Conservation (phyloP, 1,140 invertebrate species). For the Bombus fervidus region DNA sequence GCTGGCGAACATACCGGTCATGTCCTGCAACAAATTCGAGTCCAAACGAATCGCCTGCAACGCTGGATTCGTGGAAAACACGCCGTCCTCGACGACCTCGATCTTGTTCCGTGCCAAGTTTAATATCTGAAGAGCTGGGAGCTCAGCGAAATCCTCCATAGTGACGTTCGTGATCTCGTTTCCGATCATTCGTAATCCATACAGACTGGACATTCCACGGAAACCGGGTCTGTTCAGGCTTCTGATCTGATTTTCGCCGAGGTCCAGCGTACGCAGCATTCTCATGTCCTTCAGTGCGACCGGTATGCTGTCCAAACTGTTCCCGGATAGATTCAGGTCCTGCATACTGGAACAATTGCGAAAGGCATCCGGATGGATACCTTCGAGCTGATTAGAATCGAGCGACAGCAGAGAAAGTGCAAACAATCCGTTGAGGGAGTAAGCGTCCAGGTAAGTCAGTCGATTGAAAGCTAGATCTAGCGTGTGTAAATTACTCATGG, state of each 20-base stretch:
- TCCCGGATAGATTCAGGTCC: constrained; percentile 92
- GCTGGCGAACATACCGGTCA: constrained; percentile 89
- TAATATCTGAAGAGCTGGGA: constrained; percentile 89
- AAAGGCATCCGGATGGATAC: constrained; percentile 90
- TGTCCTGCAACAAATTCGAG: constrained; percentile 89
- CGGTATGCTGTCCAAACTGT: constrained; percentile 89
- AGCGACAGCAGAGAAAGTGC: constrained; percentile 90
- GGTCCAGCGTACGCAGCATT: constrained; percentile 89
- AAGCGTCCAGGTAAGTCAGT: constrained; percentile 87
- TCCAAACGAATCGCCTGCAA: constrained; percentile 92
- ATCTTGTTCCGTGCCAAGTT: constrained; percentile 93
- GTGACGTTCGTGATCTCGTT: constrained; percentile 91
- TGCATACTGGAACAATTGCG: constrained; percentile 90
- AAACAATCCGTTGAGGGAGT: constrained; percentile 91
- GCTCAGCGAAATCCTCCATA: constrained; percentile 86
- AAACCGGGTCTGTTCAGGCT: constrained; percentile 91
- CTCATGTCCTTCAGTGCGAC: constrained; percentile 89
- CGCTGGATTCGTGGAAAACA: constrained; percentile 88
- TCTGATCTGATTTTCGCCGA: constrained; percentile 91
- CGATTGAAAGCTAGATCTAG: constrained; percentile 90
- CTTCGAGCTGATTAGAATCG: constrained; percentile 89
- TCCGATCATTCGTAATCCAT: constrained; percentile 90
- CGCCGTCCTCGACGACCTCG: constrained; percentile 87
- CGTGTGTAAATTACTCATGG: constrained; percentile 92
- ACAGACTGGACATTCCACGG: constrained; percentile 89